Evolutionary conservation across 1,140 invertebrate genomes (phyloP), one percentile per base, ranked within the genome.

Genomic region (Luehdorfia chinensis): DNA sequence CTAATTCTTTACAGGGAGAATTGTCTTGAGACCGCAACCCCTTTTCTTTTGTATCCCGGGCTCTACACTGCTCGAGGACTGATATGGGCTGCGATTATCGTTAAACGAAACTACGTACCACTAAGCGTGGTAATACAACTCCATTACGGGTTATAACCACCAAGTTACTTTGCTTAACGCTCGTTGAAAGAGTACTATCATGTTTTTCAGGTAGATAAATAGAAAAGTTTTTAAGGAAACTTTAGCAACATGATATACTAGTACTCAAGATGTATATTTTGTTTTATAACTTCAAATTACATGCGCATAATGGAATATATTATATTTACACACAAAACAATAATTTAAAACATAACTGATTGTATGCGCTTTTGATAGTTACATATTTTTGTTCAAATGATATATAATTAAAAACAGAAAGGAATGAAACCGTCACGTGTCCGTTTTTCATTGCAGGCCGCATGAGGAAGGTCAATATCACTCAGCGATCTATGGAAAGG

Each of bases 51-150:
- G 25, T 43, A 43, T 28, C 39, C 13, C 25, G 14, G 13, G 5
- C 25, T n/a, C n/a, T n/a, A n/a, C n/a, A 4, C 5, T 39, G 15
- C 18, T 5, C 21, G 6, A 8, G 5, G 23, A n/a, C n/a, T 46
- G 49, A 55, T 67, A 60, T 51, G 48, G 47, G 30, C 44, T 8
- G 48, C 55, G 31, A 60, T 64, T 59, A 64, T 39, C 65, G 64
- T 67, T 67, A 64, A 64, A 64, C 46, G 48, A 52, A 67, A 67
- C 60, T 63, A 61, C 61, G 49, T 34, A 33, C 52, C 39, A 53
- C 60, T 55, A 58, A 67, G 56, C 61, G 55, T n/a, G 9, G 39
- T 59, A 59, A 58, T 62, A 61, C 52, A 55, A 53, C 23, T 44
- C 55, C 55, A 47, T 55, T 54, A 33, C 46, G 37, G 57, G 55